phyloP scores from a whole-genome alignment of 2,113 vertebrate genomes.

The Progne subis region DNA sequence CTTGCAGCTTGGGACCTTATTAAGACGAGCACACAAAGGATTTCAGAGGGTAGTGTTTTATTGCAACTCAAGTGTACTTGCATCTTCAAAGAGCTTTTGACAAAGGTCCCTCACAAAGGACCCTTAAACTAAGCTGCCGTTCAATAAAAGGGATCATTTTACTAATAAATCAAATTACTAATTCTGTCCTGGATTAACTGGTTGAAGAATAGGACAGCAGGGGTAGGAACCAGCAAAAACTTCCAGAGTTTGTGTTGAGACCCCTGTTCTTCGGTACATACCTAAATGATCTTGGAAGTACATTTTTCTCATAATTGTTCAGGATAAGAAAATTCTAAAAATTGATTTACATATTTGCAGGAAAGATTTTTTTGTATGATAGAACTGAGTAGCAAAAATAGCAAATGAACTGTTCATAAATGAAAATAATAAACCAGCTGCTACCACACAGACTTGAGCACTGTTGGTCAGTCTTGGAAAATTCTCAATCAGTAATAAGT shows the following conservation, averaged over 20 bases:
- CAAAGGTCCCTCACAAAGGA: not conserved
- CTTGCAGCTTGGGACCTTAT: not conserved
- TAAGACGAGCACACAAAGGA: not conserved
- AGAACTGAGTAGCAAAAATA: not conserved
- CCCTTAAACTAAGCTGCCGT: not conserved
- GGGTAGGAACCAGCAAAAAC: not conserved
- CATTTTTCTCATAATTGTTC: not conserved
- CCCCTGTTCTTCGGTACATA: not conserved
- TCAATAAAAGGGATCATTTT: not conserved
- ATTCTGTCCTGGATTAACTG: not conserved
- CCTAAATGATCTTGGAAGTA: not conserved
- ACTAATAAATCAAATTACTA: not conserved
- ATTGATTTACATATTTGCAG: not conserved
- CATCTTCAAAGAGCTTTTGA: constrained; percentile 3
- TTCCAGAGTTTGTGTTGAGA: not conserved
- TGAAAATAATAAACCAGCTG: not conserved
- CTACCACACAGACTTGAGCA: not conserved
- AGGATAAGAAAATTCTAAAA: not conserved
- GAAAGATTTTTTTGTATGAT: not conserved
- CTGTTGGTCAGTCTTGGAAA: not conserved
- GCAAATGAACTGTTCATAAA: not conserved
- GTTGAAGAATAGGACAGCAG: not conserved
- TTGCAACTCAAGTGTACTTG: not conserved
- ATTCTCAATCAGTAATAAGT: not conserved
- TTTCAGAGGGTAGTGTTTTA: not conserved